A percentile compares a stretch with the other conserved stretches of the same genome.
Conservation (phyloP, 1,140 invertebrate genomes). For the Rhopalosiphum maidis region DNA sequence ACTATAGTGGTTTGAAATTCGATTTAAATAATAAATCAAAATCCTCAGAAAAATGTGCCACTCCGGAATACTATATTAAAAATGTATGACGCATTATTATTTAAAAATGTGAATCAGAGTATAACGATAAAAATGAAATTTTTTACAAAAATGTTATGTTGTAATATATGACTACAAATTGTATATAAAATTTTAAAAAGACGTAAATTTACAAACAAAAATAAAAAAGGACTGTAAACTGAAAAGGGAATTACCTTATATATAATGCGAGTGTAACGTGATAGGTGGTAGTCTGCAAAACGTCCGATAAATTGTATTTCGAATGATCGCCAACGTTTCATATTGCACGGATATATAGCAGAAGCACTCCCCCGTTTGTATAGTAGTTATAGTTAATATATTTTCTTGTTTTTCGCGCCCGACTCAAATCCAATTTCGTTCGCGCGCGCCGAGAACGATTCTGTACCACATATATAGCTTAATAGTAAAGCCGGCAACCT, state of each 20-base stretch:
- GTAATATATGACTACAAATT: background rate
- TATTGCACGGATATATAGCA: background rate
- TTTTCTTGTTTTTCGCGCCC: background rate
- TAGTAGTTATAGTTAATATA: constrained; percentile 5
- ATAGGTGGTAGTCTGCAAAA: background rate
- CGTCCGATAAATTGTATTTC: background rate
- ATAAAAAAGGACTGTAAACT: background rate
- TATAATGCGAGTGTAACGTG: background rate
- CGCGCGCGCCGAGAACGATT: background rate
- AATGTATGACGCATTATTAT: background rate
- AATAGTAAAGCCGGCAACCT: background rate
- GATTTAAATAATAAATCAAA: background rate
- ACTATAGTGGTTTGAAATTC: background rate
- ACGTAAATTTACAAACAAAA: background rate
- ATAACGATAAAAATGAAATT: background rate
- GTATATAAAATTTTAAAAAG: background rate
- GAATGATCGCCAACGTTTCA: background rate
- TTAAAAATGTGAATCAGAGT: background rate
- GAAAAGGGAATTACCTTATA: background rate
- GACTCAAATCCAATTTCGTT: constrained; percentile 45
- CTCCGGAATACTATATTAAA: background rate
- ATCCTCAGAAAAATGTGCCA: background rate
- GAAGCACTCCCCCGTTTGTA: background rate
- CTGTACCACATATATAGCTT: background rate
- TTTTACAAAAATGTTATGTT: background rate